These are phyloP conservation scores for Caenorhabditis doughertyi DNA, from an alignment of 2,888 invertebrate genomes.

Conservation along the genomic window DNA sequence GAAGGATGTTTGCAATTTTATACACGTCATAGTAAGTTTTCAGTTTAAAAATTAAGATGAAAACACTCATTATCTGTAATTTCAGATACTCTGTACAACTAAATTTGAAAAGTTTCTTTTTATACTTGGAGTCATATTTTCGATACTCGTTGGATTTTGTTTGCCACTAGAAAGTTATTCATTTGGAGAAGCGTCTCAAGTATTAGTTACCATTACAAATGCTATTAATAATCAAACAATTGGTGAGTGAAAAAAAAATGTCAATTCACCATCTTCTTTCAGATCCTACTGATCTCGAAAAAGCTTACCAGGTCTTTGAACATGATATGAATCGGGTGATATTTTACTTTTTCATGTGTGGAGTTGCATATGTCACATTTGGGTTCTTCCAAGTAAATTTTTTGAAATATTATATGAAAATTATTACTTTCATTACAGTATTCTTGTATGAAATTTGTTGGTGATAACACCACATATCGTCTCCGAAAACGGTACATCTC, in stretches of 20 bases:
- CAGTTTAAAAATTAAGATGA: neutral
- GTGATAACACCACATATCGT: constrained; percentile 84
- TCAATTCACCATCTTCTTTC: constrained; percentile 1
- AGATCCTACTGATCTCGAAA: constrained; percentile 52
- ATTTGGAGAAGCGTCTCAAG: constrained; percentile 63
- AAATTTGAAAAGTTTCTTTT: constrained; percentile 66
- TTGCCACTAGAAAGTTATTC: constrained; percentile 61
- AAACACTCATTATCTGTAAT: neutral
- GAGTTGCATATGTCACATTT: constrained; percentile 34
- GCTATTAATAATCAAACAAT: constrained; percentile 51
- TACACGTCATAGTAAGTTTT: constrained; percentile 38
- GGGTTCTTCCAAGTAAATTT: constrained; percentile 42
- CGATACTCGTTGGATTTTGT: constrained; percentile 68
- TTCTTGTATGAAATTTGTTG: constrained; percentile 82
- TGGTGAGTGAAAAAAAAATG: constrained; percentile 6
- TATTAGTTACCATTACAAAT: constrained; percentile 56
- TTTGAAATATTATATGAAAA: neutral
- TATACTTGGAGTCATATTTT: constrained; percentile 61
- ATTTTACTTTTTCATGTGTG: constrained; percentile 45
- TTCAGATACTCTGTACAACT: constrained; percentile 70
- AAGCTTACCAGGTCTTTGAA: constrained; percentile 41
- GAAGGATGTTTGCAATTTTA: constrained; percentile 22
- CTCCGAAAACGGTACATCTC: constrained; percentile 84
- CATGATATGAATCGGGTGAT: constrained; percentile 42
- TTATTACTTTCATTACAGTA: no score